A percentile compares a stretch with the other conserved stretches of the same genome.
These are phyloP conservation scores for Gorsachius goisagi DNA, from an alignment of 2,113 vertebrate species.

Conservation along the genomic window DNA sequence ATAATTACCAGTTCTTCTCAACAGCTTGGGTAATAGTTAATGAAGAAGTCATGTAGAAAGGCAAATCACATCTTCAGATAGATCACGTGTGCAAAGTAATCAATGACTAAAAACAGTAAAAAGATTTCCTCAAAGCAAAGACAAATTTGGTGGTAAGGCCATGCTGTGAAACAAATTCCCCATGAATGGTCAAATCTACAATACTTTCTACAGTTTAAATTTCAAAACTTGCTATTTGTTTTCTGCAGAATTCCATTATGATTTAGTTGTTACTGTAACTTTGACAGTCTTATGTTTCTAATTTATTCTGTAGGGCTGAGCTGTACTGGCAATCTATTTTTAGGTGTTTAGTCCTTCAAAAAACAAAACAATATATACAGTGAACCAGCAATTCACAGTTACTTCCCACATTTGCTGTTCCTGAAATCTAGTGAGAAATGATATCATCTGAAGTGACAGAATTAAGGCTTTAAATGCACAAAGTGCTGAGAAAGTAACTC, in stretches of 20 bases:
- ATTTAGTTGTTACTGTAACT: neutral
- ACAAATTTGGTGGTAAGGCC: neutral
- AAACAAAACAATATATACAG: neutral
- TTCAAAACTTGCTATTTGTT: neutral
- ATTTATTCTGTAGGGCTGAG: neutral
- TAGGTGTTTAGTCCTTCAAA: neutral
- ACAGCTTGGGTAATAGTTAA: neutral
- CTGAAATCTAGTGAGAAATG: neutral
- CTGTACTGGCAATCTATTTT: neutral
- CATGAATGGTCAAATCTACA: neutral
- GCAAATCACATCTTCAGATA: neutral
- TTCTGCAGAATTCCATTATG: neutral
- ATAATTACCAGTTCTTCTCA: neutral
- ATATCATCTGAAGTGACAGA: neutral
- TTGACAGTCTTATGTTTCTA: neutral
- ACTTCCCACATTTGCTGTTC: neutral
- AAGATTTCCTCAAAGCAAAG: neutral
- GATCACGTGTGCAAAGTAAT: neutral
- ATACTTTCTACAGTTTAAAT: neutral
- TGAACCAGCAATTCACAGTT: neutral
- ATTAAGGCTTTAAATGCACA: neutral
- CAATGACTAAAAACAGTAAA: neutral
- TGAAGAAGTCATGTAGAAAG: neutral
- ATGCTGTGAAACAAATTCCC: neutral
- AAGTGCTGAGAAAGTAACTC: neutral